Conservation (phyloP, 1,140 invertebrate genomes). For the Macrocentrus cingulum region DNA sequence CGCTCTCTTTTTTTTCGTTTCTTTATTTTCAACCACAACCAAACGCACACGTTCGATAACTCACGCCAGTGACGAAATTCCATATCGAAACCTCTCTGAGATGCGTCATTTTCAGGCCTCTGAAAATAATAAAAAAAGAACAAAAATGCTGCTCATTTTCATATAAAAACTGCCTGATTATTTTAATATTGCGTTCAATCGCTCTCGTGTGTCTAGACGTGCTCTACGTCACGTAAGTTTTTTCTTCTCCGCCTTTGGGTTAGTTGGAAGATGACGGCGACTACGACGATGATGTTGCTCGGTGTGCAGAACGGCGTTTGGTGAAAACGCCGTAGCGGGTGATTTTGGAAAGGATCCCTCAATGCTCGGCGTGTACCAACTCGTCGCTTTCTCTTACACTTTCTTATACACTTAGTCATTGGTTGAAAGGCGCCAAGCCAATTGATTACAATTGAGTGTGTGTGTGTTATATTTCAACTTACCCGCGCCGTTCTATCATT, state of each 20-base stretch:
- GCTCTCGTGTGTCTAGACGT: no score
- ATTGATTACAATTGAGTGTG: background rate
- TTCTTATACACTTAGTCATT: constrained; percentile 23
- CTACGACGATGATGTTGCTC: no score
- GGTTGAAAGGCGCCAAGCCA: background rate
- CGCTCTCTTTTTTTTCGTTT: constrained; percentile 4
- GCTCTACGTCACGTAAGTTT: no score
- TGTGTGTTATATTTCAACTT: background rate
- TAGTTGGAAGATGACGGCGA: no score
- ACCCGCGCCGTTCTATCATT: no score
- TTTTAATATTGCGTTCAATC: no score
- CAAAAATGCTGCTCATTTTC: no score
- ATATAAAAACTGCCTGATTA: no score
- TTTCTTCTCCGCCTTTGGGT: no score
- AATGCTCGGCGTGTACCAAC: background rate
- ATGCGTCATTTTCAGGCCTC: background rate
- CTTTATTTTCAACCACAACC: background rate
- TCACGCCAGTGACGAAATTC: constrained; percentile 8
- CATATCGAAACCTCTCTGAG: background rate
- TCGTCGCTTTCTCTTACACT: constrained; percentile 19
- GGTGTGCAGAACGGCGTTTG: background rate
- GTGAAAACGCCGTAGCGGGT: constrained; percentile 17
- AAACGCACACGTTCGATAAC: constrained; percentile 3
- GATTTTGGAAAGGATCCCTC: constrained; percentile 22
- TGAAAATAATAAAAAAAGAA: constrained; percentile 6